Conservation (phyloP, 2,797 vertebrate species). For the Lophotriccus pileatus region DNA sequence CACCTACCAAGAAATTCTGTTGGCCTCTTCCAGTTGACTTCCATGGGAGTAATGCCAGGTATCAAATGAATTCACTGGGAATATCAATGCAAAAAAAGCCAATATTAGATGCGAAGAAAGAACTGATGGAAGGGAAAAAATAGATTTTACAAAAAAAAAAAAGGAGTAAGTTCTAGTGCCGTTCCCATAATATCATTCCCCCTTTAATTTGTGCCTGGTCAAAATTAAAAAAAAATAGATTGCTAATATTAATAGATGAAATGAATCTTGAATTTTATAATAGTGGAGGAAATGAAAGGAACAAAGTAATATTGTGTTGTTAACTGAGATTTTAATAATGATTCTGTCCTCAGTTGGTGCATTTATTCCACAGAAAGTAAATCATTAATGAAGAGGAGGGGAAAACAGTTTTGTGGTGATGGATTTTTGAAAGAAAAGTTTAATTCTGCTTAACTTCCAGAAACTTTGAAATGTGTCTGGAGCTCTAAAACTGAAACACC, state of each 20-base stretch:
- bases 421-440: slow-evolving; percentile 44
- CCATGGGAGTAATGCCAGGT: not conserved
- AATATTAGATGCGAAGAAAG: not conserved
- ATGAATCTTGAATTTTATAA: slow-evolving; percentile 70
- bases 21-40: not conserved
- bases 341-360: slow-evolving; percentile 64
- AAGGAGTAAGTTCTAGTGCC: not conserved
- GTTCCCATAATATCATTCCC: slow-evolving; percentile 1
- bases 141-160: not conserved
- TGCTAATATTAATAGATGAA: slow-evolving; percentile 68
- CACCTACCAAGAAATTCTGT: not conserved
- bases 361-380: slow-evolving; percentile 54
- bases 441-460: not conserved
- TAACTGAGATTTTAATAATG: slow-evolving; percentile 72
- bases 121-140: not conserved
- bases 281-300: slow-evolving; percentile 66
- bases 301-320: slow-evolving; percentile 66
- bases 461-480: not conserved
- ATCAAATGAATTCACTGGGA: not conserved
- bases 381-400: slow-evolving; percentile 56
- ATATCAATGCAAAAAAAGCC: not conserved
- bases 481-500: not conserved
- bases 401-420: slow-evolving; percentile 24
- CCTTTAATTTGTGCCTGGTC: slow-evolving; percentile 54
- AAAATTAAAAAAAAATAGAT: slow-evolving; percentile 61